Base-by-base conservation (phyloP, 2,113 vertebrate genomes). In the Hemicordylus capensis region DNA sequence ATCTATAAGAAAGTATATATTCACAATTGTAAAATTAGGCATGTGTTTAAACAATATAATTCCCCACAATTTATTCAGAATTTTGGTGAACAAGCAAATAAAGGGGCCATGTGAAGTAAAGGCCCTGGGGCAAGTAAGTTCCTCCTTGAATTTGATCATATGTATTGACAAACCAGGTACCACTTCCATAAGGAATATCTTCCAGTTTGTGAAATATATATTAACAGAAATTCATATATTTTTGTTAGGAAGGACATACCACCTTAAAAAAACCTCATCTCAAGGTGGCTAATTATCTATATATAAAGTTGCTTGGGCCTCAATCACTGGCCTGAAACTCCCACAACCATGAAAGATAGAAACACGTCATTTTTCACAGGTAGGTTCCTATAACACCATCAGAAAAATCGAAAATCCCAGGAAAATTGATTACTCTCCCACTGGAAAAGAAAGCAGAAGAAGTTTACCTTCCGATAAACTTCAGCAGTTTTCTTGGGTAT, bases 1-100 rank as follows among this genome's bases (percentile, higher is more conserved):
- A 99, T 69, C 99, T 99, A 93, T 81, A 94, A 93, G 73, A 7
- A n/a, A 92, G 4, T 48, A 56, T 56, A 4, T 12, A 59, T 87
- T 31, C 91, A n/a, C 24, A 54, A 6, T 22, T 28, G n/a, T 34
- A 69, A 90, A 87, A 67, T 8, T 31, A 69, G 78, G 46, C 59
- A 34, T 24, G 63, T 70, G 24, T 37, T 88, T 89, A 56, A 79
- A 86, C n/a, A 73, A 86, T 87, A 39, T 1, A 56, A 46, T n/a
- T 86, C 37, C 56, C 44, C 79, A 82, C 54, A 59, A 48, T 39
- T 42, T 46, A 70, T 78, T 5, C 76, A 78, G 7, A 77, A 78
- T 3, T 48, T 34, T 59, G n/a, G 31, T 46, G 28, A 26, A 46
- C 11, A 59, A 42, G 56, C 39, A 79, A 66, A 24, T 4, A 66